Conservation (phyloP, 2,113 vertebrate genomes). For the Tricholaema leucomelas region DNA sequence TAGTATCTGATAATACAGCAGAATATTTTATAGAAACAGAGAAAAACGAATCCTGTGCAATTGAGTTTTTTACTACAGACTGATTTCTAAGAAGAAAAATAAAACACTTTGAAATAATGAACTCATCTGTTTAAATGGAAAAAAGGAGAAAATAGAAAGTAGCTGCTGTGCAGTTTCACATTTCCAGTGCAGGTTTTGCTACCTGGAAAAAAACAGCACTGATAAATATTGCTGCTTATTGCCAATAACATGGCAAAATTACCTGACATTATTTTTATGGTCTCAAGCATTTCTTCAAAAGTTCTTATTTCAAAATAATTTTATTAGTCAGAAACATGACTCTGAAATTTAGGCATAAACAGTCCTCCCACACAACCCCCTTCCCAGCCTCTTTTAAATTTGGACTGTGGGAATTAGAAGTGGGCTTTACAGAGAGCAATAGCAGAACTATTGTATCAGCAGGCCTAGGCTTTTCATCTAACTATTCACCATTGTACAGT, state of each 20-base stretch:
- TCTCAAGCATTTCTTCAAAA: not conserved
- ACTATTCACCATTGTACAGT: not conserved
- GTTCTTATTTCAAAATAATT: not conserved
- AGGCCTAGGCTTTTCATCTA: not conserved
- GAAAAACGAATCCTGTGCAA: not conserved
- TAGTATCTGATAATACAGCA: not conserved
- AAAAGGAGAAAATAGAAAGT: not conserved
- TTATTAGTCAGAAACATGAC: not conserved
- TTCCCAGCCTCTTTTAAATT: not conserved
- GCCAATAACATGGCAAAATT: conserved; percentile 7
- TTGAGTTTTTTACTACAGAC: not conserved
- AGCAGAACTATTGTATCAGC: not conserved
- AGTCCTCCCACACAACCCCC: not conserved
- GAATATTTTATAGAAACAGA: not conserved
- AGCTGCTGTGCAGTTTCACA: not conserved
- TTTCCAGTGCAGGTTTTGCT: not conserved
- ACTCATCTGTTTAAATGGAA: not conserved
- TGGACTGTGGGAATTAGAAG: not conserved
- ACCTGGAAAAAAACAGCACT: not conserved
- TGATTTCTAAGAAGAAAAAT: not conserved
- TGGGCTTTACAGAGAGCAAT: not conserved
- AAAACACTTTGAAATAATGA: not conserved
- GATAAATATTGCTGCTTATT: not conserved
- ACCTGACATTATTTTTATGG: not conserved
- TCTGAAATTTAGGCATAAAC: not conserved